Evolutionary conservation across 1,140 invertebrate species (phyloP).

Genomic region (Drosophila kikkawai): DNA sequence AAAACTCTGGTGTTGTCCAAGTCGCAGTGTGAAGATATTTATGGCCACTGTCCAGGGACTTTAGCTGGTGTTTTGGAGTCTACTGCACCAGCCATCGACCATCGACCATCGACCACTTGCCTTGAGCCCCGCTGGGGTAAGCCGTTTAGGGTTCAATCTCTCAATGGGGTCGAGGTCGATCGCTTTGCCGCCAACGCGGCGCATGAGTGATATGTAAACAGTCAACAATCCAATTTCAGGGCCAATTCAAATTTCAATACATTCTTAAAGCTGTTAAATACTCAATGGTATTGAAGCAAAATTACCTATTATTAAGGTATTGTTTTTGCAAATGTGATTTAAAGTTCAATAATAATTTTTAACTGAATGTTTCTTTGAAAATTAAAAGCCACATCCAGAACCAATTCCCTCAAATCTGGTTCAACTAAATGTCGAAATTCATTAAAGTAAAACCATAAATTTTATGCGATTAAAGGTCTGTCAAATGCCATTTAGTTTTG

Average conservation of each 20-base stretch:
- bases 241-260: conserved; percentile 3
- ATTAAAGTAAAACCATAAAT: background rate
- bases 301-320: background rate
- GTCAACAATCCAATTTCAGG: conserved; percentile 30
- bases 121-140: conserved; percentile 56
- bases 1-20: conserved; percentile 33
- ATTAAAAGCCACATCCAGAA: background rate
- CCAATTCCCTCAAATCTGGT: background rate
- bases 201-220: conserved; percentile 64
- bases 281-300: background rate
- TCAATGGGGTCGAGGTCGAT: conserved; percentile 54
- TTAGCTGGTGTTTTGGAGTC: conserved; percentile 25
- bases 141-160: conserved; percentile 64
- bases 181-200: conserved; percentile 51
- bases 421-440: conserved; percentile 6
- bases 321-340: background rate
- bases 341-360: too few species aligned
- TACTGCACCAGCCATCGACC: conserved; percentile 24
- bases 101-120: conserved; percentile 31
- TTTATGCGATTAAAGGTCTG: background rate
- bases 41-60: conserved; percentile 52
- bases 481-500: conserved; percentile 24
- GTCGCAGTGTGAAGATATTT: conserved; percentile 72
- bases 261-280: background rate
- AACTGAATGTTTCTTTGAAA: background rate